Percentiles rank a stretch among this genome's conserved stretches.
phyloP scores from a whole-genome alignment of 2,888 invertebrate species.

The Drepana falcataria region DNA sequence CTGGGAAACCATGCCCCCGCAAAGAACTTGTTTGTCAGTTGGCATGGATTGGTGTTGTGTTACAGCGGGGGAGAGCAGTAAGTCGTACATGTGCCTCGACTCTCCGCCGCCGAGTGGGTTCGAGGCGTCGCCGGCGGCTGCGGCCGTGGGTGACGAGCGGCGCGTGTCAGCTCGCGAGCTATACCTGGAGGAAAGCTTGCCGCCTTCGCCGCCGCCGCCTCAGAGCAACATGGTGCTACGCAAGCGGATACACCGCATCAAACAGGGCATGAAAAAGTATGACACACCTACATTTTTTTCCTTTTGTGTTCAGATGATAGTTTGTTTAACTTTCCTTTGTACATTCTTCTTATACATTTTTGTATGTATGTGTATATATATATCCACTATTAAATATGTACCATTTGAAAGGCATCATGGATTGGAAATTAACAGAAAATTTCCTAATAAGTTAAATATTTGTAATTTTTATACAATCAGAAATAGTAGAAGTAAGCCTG shows the following conservation, averaged over 20 bases:
- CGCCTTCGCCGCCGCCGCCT: conserved; percentile 81
- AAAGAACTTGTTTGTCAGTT: neutral
- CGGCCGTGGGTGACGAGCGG: conserved; percentile 63
- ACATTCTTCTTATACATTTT: too few species aligned
- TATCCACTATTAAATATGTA: too few species aligned
- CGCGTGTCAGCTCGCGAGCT: conserved; percentile 55
- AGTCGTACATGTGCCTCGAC: conserved; percentile 77
- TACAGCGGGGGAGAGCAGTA: conserved; percentile 77
- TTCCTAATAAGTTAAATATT: too few species aligned
- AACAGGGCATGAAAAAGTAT: conserved; percentile 91
- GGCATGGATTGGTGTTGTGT: neutral
- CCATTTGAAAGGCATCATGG: too few species aligned
- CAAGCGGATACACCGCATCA: conserved; percentile 91
- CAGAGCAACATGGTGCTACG: conserved; percentile 92
- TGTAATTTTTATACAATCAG: too few species aligned
- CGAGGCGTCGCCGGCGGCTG: conserved; percentile 68
- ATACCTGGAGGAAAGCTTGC: conserved; percentile 69
- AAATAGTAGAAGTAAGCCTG: too few species aligned
- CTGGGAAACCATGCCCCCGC: too few species aligned
- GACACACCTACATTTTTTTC: conserved; percentile 6
- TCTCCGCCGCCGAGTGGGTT: conserved; percentile 78
- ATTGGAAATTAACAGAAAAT: too few species aligned
- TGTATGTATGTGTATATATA: too few species aligned
- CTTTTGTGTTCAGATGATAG: too few species aligned
- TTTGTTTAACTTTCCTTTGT: too few species aligned